Evolutionary conservation across 2,113 vertebrate species (phyloP), one percentile per base, ranked within the genome.

Genomic region (Mastomys natalensis): DNA sequence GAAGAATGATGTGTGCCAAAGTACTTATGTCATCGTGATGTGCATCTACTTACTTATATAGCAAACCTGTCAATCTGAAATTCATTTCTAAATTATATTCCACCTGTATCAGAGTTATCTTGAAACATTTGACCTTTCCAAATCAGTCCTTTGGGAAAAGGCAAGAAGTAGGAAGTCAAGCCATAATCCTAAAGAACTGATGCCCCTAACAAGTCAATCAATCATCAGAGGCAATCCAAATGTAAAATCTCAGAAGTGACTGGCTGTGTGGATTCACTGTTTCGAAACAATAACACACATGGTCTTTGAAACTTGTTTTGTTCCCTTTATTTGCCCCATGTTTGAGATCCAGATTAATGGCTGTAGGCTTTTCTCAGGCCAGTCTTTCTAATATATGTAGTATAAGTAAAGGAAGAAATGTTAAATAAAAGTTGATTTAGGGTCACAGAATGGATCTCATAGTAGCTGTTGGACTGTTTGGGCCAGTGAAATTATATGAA

Each of bases 321-420:
- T 29, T n/a, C 11, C 37, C 60, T 24, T 89, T 66, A 68, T 78
- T 89, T 66, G 68, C 58, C 13, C 0, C 66, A n/a, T 45, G 22
- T 24, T 91, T 89, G 31, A 70, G 34, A 89, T 76, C 31, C 29
- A 86, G 13, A 58, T 24, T 45, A 45, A 90, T 64, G 60, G 15
- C 31, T 84, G 7, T 80, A 2, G 9, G 3, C 87, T 76, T 7
- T 95, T 31, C 58, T 55, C 51, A 55, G 34, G 26, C 22, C 5
- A 73, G 34, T 60, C 29, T 90, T 93, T n/a, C 66, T 21, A 62
- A 17, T 76, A 88, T 2, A 76, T 8, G 76, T 17, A 4, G 8
- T n/a, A 58, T 90, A 74, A 29, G 3, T 64, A 29, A 87, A 93
- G 64, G 2, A 91, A 76, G 51, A 91, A 91, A 81, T 90, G 22